These are phyloP conservation scores for Drosophila busckii DNA, from an alignment of 1,140 invertebrate species.

Conservation along the genomic window DNA sequence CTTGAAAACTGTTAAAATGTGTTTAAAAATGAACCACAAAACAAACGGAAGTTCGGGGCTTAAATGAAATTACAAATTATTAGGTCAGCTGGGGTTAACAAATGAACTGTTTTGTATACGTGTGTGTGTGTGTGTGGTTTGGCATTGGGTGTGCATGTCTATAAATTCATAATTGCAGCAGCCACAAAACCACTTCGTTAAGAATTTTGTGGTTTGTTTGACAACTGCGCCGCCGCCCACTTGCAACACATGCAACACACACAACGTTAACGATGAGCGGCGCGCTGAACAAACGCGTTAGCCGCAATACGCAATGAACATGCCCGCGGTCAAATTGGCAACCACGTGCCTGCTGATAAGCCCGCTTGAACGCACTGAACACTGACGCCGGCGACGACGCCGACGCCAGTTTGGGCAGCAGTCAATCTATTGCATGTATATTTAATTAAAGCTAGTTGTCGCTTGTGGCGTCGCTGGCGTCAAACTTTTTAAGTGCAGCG, in stretches of 20 bases:
- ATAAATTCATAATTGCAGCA: constrained; percentile 75
- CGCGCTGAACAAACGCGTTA: constrained; percentile 43
- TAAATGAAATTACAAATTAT: constrained; percentile 21
- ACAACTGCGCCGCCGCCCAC: constrained; percentile 38
- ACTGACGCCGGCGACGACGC: not conserved
- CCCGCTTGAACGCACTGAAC: constrained; percentile 13
- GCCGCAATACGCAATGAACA: constrained; percentile 71
- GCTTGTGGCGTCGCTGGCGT: no score
- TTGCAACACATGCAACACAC: constrained; percentile 2
- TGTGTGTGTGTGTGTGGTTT: constrained; percentile 1
- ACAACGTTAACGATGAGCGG: not conserved
- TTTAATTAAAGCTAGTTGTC: no score
- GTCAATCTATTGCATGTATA: not conserved
- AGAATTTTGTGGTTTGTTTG: constrained; percentile 63
- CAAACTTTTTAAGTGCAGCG: no score
- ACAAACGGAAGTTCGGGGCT: no score
- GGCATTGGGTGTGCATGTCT: constrained; percentile 16
- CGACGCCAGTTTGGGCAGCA: not conserved
- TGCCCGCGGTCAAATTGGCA: constrained; percentile 44
- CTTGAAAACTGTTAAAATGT: not conserved
- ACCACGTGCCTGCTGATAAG: constrained; percentile 60
- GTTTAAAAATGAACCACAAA: constrained; percentile 6
- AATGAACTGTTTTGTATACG: constrained; percentile 29
- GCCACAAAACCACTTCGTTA: constrained; percentile 72
- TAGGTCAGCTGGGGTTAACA: constrained; percentile 15